These are phyloP conservation scores for Drosophila cardini DNA, from an alignment of 1,140 invertebrate species.

Conservation along the genomic window DNA sequence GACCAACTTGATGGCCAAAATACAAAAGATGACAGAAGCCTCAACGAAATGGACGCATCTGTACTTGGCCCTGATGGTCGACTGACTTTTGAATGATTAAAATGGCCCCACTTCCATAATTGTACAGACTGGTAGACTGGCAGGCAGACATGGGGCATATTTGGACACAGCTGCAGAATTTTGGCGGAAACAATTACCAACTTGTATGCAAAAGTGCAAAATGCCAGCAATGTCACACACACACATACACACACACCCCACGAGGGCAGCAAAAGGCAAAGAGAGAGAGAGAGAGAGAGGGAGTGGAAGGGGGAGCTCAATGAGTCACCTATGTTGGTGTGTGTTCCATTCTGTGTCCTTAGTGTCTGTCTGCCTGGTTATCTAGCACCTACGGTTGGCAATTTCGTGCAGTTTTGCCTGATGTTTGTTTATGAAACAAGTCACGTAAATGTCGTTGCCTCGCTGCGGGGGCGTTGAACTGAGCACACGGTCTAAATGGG, in stretches of 20 bases:
- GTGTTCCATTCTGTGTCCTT: slow-evolving; percentile 16
- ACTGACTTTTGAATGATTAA: slow-evolving; percentile 75
- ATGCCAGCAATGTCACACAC: slow-evolving; percentile 54
- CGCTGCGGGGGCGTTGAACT: slow-evolving; percentile 75
- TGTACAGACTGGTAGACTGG: slow-evolving; percentile 1
- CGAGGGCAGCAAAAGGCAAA: too few species aligned
- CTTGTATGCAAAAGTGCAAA: slow-evolving; percentile 80
- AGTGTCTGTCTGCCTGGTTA: slow-evolving; percentile 19
- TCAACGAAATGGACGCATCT: slow-evolving; percentile 49
- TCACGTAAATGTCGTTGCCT: slow-evolving; percentile 70
- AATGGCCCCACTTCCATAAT: slow-evolving; percentile 45
- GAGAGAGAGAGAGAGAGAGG: too few species aligned
- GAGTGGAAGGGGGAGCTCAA: slow-evolving; percentile 21
- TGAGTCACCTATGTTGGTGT: slow-evolving; percentile 33
- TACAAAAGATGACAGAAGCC: slow-evolving; percentile 4
- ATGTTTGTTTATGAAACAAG: slow-evolving; percentile 82
- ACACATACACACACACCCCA: slow-evolving; percentile 1
- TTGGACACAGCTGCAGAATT: slow-evolving; percentile 53
- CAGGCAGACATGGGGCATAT: slow-evolving; percentile 1
- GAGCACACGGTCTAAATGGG: slow-evolving; percentile 62
- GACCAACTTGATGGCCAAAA: slow-evolving; percentile 5
- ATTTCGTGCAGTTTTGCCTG: slow-evolving; percentile 78
- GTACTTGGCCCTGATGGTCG: slow-evolving; percentile 18
- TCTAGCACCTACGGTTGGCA: slow-evolving; percentile 56
- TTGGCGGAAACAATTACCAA: slow-evolving; percentile 80